These are phyloP conservation scores for Lasioglossum oenotherae DNA, from an alignment of 2,888 invertebrate genomes.

Conservation along the genomic window DNA sequence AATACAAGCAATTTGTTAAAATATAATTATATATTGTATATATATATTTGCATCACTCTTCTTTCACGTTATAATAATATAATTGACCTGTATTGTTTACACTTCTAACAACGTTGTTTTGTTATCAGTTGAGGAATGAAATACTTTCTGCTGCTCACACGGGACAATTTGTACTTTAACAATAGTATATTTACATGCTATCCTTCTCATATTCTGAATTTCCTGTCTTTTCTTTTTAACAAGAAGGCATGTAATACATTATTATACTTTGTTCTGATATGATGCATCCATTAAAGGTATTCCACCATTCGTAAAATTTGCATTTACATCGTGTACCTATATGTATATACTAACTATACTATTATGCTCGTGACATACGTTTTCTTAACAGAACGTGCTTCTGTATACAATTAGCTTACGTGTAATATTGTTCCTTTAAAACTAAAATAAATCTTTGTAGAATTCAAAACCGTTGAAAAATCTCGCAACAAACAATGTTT, in stretches of 20 bases:
- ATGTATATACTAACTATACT: neutral
- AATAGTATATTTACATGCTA: slow-evolving; percentile 61
- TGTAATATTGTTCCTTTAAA: neutral
- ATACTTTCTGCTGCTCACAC: slow-evolving; percentile 51
- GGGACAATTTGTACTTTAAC: slow-evolving; percentile 66
- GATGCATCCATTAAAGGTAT: neutral
- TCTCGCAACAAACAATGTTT: neutral
- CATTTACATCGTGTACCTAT: neutral
- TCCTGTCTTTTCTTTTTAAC: neutral
- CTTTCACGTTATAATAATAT: slow-evolving; percentile 48
- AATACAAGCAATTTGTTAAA: slow-evolving; percentile 49
- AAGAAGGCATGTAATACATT: neutral
- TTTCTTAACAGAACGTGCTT: neutral
- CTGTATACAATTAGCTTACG: neutral
- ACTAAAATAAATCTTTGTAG: neutral
- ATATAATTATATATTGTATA: slow-evolving; percentile 44
- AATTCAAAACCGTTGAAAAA: neutral
- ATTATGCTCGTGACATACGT: neutral
- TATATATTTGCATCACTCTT: slow-evolving; percentile 39
- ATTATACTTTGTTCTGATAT: neutral
- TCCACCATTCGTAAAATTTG: neutral
- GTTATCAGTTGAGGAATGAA: slow-evolving; percentile 36
- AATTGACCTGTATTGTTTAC: slow-evolving; percentile 50
- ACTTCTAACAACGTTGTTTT: slow-evolving; percentile 42
- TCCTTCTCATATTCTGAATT: slow-evolving; percentile 26